Percentiles rank a stretch among this genome's conserved stretches.
phyloP scores from a whole-genome alignment of 92 coral and sea anemone genomes.

The Heteractis magnifica region DNA sequence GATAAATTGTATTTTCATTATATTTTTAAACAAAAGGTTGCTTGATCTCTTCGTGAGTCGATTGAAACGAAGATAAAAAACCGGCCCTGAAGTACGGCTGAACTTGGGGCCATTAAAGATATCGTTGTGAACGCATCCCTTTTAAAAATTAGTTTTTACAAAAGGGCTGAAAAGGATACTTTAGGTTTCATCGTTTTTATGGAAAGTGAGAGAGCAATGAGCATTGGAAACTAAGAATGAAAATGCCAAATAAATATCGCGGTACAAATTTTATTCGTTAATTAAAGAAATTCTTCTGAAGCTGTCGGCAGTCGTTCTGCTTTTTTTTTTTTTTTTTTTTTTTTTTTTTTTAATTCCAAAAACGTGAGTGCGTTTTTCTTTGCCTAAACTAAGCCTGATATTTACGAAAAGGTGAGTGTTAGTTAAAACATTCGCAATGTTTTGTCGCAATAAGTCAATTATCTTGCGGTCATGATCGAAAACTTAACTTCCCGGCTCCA shows the following conservation, averaged over 20 bases:
- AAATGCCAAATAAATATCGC: too few relatives aligned
- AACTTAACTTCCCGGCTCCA: neutral
- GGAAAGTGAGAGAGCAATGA: too few relatives aligned
- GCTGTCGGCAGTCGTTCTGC: too few relatives aligned
- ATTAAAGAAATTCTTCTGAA: too few relatives aligned
- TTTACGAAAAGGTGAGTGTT: neutral
- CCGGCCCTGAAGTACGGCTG: neutral
- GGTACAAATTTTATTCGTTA: too few relatives aligned
- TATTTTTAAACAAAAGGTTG: neutral
- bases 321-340: too few relatives aligned
- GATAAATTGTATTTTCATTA: too few relatives aligned
- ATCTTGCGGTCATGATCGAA: neutral
- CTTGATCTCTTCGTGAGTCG: neutral
- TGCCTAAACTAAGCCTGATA: neutral
- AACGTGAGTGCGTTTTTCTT: too few relatives aligned
- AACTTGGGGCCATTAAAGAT: neutral
- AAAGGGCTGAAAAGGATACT: neutral
- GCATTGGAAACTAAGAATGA: too few relatives aligned
- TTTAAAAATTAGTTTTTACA: neutral
- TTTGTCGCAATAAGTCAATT: slow-evolving; percentile 1
- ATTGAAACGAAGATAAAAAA: neutral
- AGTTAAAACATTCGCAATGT: neutral
- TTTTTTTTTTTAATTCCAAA: too few relatives aligned
- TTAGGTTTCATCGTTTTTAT: neutral
- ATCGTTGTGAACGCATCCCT: neutral